Percentiles rank a stretch among this genome's conserved stretches.
phyloP scores from a whole-genome alignment of 2,888 invertebrate species.

The Drosophila ezoana region DNA sequence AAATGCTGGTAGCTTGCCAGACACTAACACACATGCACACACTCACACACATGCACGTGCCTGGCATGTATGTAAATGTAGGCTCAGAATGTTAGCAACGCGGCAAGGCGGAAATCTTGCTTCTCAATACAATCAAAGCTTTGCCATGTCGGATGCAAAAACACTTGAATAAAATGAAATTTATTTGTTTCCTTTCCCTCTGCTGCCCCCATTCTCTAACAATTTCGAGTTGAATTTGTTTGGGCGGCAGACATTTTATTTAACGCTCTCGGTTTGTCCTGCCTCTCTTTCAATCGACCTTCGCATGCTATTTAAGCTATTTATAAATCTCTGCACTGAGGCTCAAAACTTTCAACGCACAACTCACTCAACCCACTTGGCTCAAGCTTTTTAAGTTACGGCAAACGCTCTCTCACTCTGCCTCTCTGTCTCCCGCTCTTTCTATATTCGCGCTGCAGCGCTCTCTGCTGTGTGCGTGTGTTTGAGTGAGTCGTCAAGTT shows the following conservation, averaged over 20 bases:
- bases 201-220: constrained; percentile 26
- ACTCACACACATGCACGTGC: constrained; percentile 33
- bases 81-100: constrained; percentile 47
- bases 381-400: constrained; percentile 25
- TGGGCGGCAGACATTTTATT: constrained; percentile 24
- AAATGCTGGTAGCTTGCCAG: constrained; percentile 67
- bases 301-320: constrained; percentile 46
- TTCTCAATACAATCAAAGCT: constrained; percentile 68
- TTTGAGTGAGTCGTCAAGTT: constrained; percentile 38
- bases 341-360: constrained; percentile 44
- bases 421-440: not conserved
- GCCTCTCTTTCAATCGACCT: constrained; percentile 15
- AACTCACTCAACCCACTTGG: constrained; percentile 19
- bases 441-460: not conserved
- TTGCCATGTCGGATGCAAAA: constrained; percentile 61
- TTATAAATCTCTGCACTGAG: constrained; percentile 32
- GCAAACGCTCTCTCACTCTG: not conserved
- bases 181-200: constrained; percentile 69
- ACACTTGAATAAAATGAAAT: constrained; percentile 71
- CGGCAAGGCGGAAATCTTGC: constrained; percentile 73
- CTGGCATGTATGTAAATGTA: constrained; percentile 62
- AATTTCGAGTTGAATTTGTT: constrained; percentile 51
- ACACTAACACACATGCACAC: constrained; percentile 6
- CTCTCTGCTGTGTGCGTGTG: constrained; percentile 32
- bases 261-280: constrained; percentile 3